Evolutionary conservation across 1,140 invertebrate genomes (phyloP).

Genomic region (Drosophila dunni): DNA sequence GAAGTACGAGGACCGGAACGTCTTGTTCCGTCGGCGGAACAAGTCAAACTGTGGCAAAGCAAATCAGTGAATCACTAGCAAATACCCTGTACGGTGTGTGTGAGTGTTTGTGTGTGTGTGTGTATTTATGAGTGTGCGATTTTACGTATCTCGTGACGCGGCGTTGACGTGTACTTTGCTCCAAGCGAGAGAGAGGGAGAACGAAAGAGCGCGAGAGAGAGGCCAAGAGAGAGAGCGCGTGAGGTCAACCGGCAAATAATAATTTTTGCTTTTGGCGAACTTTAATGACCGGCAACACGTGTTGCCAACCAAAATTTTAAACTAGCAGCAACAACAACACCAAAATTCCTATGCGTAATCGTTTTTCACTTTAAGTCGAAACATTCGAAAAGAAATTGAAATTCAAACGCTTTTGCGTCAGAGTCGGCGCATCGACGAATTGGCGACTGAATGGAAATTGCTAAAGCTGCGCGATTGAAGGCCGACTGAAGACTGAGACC

Average conservation of each 20-base stretch:
- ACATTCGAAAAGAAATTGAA: too few species aligned
- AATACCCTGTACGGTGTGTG: constrained; percentile 1
- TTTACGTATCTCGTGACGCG: constrained; percentile 32
- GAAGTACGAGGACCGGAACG: neutral
- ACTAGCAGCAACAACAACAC: neutral
- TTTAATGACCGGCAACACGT: constrained; percentile 25
- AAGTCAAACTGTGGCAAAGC: constrained; percentile 1
- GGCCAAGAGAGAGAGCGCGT: neutral
- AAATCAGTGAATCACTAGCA: constrained; percentile 28
- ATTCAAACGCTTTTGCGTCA: neutral
- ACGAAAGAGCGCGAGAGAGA: neutral
- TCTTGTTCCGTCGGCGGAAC: constrained; percentile 3
- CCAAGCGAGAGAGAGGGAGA: neutral
- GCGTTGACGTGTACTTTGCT: constrained; percentile 46
- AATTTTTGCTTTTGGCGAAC: neutral
- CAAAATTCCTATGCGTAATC: too few species aligned
- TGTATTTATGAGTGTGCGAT: constrained; percentile 2
- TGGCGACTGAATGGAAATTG: neutral
- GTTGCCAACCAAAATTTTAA: constrained; percentile 15
- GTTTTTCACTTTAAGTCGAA: too few species aligned
- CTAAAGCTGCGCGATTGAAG: constrained; percentile 33
- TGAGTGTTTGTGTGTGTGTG: neutral
- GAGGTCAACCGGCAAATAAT: neutral
- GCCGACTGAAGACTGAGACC: constrained; percentile 30
- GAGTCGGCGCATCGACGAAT: neutral